Evolutionary conservation across 1,140 invertebrate species (phyloP).

Genomic region (Ridgeia piscesae): DNA sequence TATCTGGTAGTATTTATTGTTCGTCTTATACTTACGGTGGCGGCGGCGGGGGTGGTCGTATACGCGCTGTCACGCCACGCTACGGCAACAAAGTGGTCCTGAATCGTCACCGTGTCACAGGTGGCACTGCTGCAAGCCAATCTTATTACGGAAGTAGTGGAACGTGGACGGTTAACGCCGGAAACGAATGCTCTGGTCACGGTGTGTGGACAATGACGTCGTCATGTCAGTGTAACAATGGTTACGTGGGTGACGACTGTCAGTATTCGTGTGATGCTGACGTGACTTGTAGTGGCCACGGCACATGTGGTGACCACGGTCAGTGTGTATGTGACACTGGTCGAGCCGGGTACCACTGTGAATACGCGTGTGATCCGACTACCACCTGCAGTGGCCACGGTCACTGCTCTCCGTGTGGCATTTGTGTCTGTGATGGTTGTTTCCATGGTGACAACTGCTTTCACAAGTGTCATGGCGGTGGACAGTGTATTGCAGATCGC

Average conservation of each 20-base stretch:
- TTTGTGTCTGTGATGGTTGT: conserved; percentile 44
- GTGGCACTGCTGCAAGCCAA: background rate
- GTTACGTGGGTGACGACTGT: conserved; percentile 39
- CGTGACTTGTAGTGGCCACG: conserved; percentile 35
- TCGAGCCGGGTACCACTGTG: conserved; percentile 43
- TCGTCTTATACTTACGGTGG: conserved; percentile 30
- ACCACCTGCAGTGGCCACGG: conserved; percentile 41
- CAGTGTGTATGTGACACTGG: conserved; percentile 38
- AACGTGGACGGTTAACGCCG: conserved; percentile 37
- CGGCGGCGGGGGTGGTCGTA: conserved; percentile 42
- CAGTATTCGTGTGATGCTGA: conserved; percentile 38
- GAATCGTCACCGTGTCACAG: background rate
- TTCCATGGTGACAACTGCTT: conserved; percentile 42
- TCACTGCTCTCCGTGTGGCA: conserved; percentile 37
- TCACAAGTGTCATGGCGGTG: conserved; percentile 37
- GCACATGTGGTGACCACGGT: conserved; percentile 36
- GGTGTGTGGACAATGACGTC: conserved; percentile 33
- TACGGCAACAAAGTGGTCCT: conserved; percentile 40
- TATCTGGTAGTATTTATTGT: conserved; percentile 26
- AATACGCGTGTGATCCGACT: conserved; percentile 36
- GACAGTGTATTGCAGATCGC: conserved; percentile 35
- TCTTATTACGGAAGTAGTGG: background rate
- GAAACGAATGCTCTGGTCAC: conserved; percentile 36
- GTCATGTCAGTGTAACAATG: conserved; percentile 34
- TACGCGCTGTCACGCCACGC: conserved; percentile 33